A percentile compares a stretch with the other conserved stretches of the same genome.
Evolutionary conservation across 2,888 invertebrate species (phyloP).

Genomic region (Meteorus cinctellus): DNA sequence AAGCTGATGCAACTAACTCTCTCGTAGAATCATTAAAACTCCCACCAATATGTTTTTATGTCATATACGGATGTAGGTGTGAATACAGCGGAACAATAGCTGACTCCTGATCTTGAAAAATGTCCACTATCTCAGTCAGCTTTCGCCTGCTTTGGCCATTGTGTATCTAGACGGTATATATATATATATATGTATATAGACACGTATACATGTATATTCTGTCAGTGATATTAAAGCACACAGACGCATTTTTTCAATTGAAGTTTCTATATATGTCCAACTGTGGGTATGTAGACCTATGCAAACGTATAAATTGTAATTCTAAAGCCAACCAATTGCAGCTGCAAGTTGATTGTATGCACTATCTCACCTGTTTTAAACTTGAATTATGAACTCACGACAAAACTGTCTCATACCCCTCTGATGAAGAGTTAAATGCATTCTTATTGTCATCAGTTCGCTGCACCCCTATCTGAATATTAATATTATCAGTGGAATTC

Average conservation of each 20-base stretch:
- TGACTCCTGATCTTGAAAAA: conserved; percentile 67
- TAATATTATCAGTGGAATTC: too few relatives aligned
- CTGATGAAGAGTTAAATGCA: too few relatives aligned
- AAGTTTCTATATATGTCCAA: too few relatives aligned
- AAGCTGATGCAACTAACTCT: conserved; percentile 26
- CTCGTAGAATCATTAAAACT: conserved; percentile 25
- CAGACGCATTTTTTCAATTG: background rate
- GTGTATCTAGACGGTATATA: conserved; percentile 49
- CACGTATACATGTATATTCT: background rate
- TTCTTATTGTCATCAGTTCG: too few relatives aligned
- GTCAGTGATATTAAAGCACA: background rate
- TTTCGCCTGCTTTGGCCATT: conserved; percentile 59
- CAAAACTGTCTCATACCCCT: too few relatives aligned
- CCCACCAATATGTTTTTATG: conserved; percentile 22
- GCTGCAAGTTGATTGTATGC: too few relatives aligned
- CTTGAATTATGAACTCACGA: too few relatives aligned
- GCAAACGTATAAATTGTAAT: too few relatives aligned
- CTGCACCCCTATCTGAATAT: too few relatives aligned
- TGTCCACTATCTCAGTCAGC: conserved; percentile 60
- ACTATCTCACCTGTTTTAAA: too few relatives aligned
- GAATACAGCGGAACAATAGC: conserved; percentile 61
- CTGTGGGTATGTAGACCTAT: too few relatives aligned
- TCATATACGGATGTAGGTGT: conserved; percentile 42
- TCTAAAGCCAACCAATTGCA: too few relatives aligned
- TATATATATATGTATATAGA: background rate